phyloP scores from a whole-genome alignment of 2,113 vertebrate species.

The Oophaga pumilio region DNA sequence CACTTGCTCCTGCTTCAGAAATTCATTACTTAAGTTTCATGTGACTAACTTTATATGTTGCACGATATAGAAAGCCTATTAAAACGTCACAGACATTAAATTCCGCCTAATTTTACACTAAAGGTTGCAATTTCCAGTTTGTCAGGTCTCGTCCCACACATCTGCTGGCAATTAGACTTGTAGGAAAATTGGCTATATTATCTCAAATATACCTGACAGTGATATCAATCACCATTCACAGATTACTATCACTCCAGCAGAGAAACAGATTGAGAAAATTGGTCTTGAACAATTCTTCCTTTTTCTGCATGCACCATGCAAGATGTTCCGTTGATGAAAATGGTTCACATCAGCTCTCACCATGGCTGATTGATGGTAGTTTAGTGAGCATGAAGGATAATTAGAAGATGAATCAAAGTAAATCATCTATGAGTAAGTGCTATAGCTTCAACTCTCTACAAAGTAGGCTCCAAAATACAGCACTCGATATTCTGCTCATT shows the following conservation, averaged over 20 bases:
- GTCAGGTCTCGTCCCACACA: constrained; percentile 64
- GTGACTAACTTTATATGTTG: constrained; percentile 21
- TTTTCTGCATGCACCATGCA: constrained; percentile 54
- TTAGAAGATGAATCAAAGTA: constrained; percentile 55
- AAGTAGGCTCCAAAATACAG: constrained; percentile 32
- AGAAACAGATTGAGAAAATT: constrained; percentile 65
- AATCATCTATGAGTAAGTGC: constrained; percentile 56
- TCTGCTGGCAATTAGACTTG: constrained; percentile 66
- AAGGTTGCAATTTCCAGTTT: constrained; percentile 61
- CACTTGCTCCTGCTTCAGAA: constrained; percentile 38
- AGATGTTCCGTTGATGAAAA: constrained; percentile 64
- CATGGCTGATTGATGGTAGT: constrained; percentile 60
- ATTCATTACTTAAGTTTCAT: constrained; percentile 48
- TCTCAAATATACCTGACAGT: constrained; percentile 63
- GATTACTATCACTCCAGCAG: constrained; percentile 60
- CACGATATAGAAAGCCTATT: constrained; percentile 50
- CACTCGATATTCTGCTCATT: constrained; percentile 24
- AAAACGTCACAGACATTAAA: constrained; percentile 57
- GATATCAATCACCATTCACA: constrained; percentile 68
- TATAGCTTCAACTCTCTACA: constrained; percentile 50
- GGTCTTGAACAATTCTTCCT: constrained; percentile 53
- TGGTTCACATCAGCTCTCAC: constrained; percentile 58
- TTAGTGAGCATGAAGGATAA: constrained; percentile 57
- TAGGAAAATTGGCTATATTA: constrained; percentile 68
- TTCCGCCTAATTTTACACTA: constrained; percentile 61